phyloP scores from a whole-genome alignment of 2,797 vertebrate genomes.

The Chromobotia macracanthus region DNA sequence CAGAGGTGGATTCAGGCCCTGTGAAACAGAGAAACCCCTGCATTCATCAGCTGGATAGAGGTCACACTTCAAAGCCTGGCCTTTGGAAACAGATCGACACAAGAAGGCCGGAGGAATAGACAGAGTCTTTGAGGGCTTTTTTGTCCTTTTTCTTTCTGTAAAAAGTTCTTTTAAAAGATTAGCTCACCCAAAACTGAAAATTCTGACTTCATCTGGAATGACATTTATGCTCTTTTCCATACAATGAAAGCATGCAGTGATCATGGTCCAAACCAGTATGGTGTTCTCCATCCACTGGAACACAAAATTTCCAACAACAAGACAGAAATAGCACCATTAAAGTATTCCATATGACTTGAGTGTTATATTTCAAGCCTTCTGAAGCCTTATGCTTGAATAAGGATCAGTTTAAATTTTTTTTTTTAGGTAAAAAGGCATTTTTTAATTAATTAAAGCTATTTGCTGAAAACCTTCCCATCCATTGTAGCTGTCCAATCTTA shows the following conservation, averaged over 20 bases:
- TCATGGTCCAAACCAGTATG: neutral
- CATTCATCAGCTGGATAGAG: slow-evolving; percentile 45
- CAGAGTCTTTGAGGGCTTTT: slow-evolving; percentile 45
- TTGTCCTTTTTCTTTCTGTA: neutral
- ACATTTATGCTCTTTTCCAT: neutral
- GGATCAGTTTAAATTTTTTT: neutral
- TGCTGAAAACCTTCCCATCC: neutral
- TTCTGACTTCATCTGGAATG: neutral
- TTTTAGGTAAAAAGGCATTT: neutral
- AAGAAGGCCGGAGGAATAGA: slow-evolving; percentile 33
- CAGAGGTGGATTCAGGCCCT: slow-evolving; percentile 14
- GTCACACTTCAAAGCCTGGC: slow-evolving; percentile 51
- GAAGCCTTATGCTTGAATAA: neutral
- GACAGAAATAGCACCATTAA: neutral
- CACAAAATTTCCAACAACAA: neutral
- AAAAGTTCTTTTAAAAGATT: slow-evolving; percentile 9
- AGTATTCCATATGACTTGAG: neutral
- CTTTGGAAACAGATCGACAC: slow-evolving; percentile 48
- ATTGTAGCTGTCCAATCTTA: neutral
- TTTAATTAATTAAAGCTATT: neutral
- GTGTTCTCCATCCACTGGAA: neutral
- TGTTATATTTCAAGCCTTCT: neutral
- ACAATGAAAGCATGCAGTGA: neutral
- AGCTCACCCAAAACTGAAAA: neutral
- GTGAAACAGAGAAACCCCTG: slow-evolving; percentile 17